Base-by-base conservation (phyloP, 2,797 vertebrate species). In the Sardinella longiceps region DNA sequence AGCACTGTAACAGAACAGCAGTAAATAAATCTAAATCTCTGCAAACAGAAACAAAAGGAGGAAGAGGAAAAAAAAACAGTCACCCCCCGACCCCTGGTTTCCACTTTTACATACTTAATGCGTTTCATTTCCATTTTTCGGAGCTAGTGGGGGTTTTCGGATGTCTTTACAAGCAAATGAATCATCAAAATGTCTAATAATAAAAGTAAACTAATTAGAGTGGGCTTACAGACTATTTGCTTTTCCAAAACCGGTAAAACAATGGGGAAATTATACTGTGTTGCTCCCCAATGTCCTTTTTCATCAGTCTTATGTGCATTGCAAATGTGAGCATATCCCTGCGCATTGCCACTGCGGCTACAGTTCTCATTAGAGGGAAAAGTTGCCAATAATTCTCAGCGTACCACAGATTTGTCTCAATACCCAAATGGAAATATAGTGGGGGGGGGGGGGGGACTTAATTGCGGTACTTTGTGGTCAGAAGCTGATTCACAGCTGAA, bases 131-230 rank as follows among this genome's bases (percentile, higher is more conserved):
- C 30, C 14, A 37, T 74, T 77, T 43, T 39, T 23, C 20, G 37
- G 37, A 85, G 80, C 70, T 80, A 84, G 81, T 84, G n/a, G 37
- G 37, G 86, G 86, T 81, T 85, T 85, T 85, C 84, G 53, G 87
- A 90, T 85, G 82, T 89, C 88, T 87, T 74, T 83, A 70, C 85
- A 89, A 90, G 86, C 83, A 85, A 88, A 89, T 82, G 74, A 81
- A 86, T 87, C 81, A 89, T 87, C 81, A 85, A 85, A 86, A 90
- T 90, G 86, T 83, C 82, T 83, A 74, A 90, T 85, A 86, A 80
- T 89, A 86, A 89, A 91, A 90, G 83, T 74, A 83, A 87, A 87
- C 85, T 85, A 85, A 86, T 88, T 89, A 86, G 51, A 81, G 66
- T 48, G 82, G 82, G 86, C 87, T 89, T 85, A 84, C 87, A 85